Base-by-base conservation (phyloP, 2,113 vertebrate species). In the Myiozetetes cayanensis region DNA sequence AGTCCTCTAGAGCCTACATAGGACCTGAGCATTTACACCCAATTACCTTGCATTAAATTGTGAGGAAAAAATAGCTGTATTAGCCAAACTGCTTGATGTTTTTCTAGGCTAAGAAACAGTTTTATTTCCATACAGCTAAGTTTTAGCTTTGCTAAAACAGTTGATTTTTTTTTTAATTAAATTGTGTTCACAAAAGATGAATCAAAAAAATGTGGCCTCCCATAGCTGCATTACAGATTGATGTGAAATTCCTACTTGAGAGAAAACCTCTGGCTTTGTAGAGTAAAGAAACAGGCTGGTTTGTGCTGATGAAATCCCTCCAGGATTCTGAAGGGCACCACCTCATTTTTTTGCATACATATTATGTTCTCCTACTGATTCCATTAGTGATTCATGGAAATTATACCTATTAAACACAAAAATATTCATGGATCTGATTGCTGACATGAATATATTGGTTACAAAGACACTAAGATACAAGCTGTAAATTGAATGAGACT, bases 351-450 rank as follows among this genome's bases (percentile, higher is more conserved):
- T 86, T 84, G 53, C 75, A 67, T 88, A 74, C 13, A 8, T 83
- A 88, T 93, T 88, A 86, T 56, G 30, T 95, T 47, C 43, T 93
- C 88, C 86, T 91, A 88, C 92, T 91, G 78, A 88, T 93, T 91
- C 87, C 35, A 67, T 94, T 94, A 96, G 87, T 77, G 87, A 93
- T 94, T 94, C 78, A 88, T 91, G 67, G 58, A 94, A 95, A 92
- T 96, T 76, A 88, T 59, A 75, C 68, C 65, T 93, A 90, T 94
- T 94, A 91, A 96, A 85, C 2, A 4, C 41, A 94, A 90, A 96
- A 91, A 87, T 93, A 90, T 95, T 90, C 90, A 93, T 88, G 65
- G 49, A 90, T 91, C 68, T 95, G 88, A 91, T 93, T 95, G 59
- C 78, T 96, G 92, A 89, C 78, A 82, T 93, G 43, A 93, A 86